Conservation (phyloP, 2,888 invertebrate genomes). For the Ochlodes sylvanus region DNA sequence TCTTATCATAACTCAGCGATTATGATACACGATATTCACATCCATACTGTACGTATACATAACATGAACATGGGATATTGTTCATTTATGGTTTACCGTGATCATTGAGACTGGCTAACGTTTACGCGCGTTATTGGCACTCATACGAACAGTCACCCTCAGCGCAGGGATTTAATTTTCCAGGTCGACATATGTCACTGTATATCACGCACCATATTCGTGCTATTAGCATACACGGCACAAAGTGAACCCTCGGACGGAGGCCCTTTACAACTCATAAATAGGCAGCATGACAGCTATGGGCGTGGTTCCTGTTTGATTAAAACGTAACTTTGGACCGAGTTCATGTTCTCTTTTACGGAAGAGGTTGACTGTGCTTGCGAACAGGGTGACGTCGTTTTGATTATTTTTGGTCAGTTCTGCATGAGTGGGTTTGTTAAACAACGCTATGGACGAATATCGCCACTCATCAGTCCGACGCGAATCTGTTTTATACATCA, state of each 20-base stretch:
- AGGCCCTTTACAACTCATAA: slow-evolving; percentile 75
- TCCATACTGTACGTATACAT: slow-evolving; percentile 17
- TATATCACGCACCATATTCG: slow-evolving; percentile 71
- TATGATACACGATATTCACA: slow-evolving; percentile 4
- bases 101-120: slow-evolving; percentile 44
- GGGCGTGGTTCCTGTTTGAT: slow-evolving; percentile 78
- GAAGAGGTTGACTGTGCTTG: slow-evolving; percentile 30
- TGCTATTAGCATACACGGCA: slow-evolving; percentile 73
- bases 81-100: slow-evolving; percentile 39
- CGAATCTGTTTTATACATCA: neutral
- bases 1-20: neutral
- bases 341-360: slow-evolving; percentile 30
- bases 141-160: slow-evolving; percentile 54
- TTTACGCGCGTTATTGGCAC: slow-evolving; percentile 50
- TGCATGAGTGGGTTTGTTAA: slow-evolving; percentile 66
- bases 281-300: slow-evolving; percentile 67
- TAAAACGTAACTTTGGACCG: slow-evolving; percentile 68
- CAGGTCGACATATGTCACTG: slow-evolving; percentile 75
- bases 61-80: slow-evolving; percentile 27
- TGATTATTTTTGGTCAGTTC: slow-evolving; percentile 71
- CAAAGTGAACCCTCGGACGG: slow-evolving; percentile 68
- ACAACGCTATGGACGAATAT: slow-evolving; percentile 43
- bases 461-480: slow-evolving; percentile 11
- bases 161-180: slow-evolving; percentile 73
- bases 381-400: slow-evolving; percentile 58